phyloP scores from a whole-genome alignment of 2,113 vertebrate species.

The Crotalus horridus region DNA sequence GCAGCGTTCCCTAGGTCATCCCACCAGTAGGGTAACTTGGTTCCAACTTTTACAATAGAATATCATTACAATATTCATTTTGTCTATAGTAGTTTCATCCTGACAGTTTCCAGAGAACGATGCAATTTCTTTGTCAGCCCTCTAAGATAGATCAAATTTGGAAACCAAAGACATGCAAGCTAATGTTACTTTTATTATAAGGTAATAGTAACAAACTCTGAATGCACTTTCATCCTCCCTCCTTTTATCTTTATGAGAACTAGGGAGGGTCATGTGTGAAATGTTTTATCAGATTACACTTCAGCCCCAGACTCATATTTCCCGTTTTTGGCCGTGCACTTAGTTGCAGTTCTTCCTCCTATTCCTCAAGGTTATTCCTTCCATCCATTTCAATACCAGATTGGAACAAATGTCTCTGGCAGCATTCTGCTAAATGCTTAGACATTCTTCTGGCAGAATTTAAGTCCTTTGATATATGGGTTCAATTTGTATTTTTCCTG shows the following conservation, averaged over 20 bases:
- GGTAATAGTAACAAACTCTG: neutral
- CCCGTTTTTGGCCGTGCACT: neutral
- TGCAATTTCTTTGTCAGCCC: slow-evolving; percentile 10
- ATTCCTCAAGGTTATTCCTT: neutral
- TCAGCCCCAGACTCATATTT: neutral
- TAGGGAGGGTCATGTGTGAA: neutral
- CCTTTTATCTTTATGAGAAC: neutral
- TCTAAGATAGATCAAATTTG: neutral
- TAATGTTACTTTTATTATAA: neutral
- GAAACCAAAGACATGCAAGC: neutral
- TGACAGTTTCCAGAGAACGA: slow-evolving; percentile 8
- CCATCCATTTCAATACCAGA: neutral
- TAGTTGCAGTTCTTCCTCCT: neutral
- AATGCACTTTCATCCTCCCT: neutral
- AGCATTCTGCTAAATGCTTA: neutral
- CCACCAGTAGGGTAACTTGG: slow-evolving; percentile 20
- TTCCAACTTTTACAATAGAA: neutral
- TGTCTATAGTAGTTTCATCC: slow-evolving; percentile 12
- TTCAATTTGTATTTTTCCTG: neutral
- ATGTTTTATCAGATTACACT: neutral
- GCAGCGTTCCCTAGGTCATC: neutral
- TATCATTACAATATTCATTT: slow-evolving; percentile 8
- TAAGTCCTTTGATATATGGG: neutral
- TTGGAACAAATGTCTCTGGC: neutral
- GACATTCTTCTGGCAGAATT: neutral